Conservation (phyloP, 2,888 invertebrate genomes). For the Dorcus hopei region DNA sequence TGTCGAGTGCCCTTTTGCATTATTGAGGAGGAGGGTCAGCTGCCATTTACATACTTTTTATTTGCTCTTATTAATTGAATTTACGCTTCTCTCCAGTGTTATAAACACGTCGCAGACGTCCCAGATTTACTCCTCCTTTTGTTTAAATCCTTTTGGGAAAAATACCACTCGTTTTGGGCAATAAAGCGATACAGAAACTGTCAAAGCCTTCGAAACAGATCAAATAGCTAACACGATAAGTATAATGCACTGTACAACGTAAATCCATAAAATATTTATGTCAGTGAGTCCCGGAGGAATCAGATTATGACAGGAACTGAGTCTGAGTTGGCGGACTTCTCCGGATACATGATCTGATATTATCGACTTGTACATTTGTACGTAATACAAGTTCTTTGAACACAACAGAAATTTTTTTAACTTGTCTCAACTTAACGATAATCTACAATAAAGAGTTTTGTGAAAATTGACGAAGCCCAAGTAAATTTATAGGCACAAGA, state of each 20-base stretch:
- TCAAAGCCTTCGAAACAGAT: conserved; percentile 41
- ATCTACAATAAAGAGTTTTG: no score
- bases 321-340: conserved; percentile 6
- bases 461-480: no score
- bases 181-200: conserved; percentile 33
- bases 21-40: conserved; percentile 48
- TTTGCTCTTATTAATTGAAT: conserved; percentile 42
- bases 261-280: conserved; percentile 53
- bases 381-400: neutral
- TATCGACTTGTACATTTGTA: conserved; percentile 4
- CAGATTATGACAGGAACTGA: conserved; percentile 47
- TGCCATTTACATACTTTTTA: conserved; percentile 45
- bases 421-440: neutral
- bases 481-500: no score
- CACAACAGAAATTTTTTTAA: neutral
- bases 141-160: conserved; percentile 18
- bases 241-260: conserved; percentile 51
- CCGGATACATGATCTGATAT: no score
- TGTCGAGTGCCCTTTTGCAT: conserved; percentile 36
- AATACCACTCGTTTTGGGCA: conserved; percentile 18
- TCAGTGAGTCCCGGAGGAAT: conserved; percentile 43
- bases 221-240: conserved; percentile 50
- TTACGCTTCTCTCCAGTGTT: conserved; percentile 6
- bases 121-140: neutral
- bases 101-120: no score